Evolutionary conservation across 2,888 invertebrate species (phyloP), one percentile per base, ranked within the genome.

Genomic region (Diarsia brunnea): DNA sequence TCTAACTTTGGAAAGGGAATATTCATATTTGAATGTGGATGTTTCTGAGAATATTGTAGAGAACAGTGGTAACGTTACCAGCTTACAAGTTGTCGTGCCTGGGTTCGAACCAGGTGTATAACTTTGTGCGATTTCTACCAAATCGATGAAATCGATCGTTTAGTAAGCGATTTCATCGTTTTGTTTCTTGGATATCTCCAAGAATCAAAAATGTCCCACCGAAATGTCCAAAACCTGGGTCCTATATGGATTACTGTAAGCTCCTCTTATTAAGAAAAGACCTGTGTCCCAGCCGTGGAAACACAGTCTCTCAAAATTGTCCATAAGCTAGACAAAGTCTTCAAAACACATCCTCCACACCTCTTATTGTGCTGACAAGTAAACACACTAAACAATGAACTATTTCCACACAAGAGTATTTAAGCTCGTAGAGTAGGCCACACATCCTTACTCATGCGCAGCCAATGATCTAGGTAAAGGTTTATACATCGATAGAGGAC

Each of bases 331-430:
- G 31, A 14, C 21, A 21, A 24, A 24, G 14, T 38, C 31, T 69
- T 16, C 8, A 19, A 21, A 47, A 53, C 19, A 1, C 1, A 14
- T 4, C 38, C 12, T 4, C 45, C 27, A 43, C 61, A 38, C 51
- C 45, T 38, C 3, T 78, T 27, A 47, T 53, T 63, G 69, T 53
- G 38, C 2, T 61, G n/a, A 24, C 2, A 21, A n/a, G 38, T 43
- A 69, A 69, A 68, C 49, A 60, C 0, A 47, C 1, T 63, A 5
- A 49, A 77, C 71, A 49, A 70, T 64, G 19, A 24, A 21, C 49
- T 21, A 5, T 5, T 7, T n/a, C 7, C 27, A 43, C 63, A 49
- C 71, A 24, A 27, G 47, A 47, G 38, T 53, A n/a, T 38, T 19
- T 38, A 12, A 7, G 2, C 16, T 31, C 60, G 43, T n/a, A 43